These are phyloP conservation scores for Conops quadrifasciatus DNA, from an alignment of 2,888 invertebrate genomes.

Conservation along the genomic window DNA sequence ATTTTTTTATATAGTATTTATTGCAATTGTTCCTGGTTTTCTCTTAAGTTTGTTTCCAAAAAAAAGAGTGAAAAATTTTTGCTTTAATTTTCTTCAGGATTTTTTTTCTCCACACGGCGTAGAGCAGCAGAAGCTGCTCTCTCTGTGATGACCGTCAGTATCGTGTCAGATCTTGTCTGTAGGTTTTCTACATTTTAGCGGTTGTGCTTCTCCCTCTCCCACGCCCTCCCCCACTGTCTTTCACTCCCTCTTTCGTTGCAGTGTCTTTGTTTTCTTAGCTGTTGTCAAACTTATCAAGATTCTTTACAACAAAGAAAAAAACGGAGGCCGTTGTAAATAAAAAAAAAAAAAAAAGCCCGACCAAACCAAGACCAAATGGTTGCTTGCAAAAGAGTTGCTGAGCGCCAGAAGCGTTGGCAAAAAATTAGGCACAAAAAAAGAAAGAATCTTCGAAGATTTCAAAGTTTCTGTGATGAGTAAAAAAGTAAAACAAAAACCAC, in stretches of 20 bases:
- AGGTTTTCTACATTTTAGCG: conserved; percentile 39
- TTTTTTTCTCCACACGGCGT: conserved; percentile 38
- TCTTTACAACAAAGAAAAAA: conserved; percentile 14
- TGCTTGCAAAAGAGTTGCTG: conserved; percentile 32
- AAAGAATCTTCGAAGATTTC: conserved; percentile 6
- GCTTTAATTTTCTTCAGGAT: conserved; percentile 6
- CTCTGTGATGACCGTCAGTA: conserved; percentile 36
- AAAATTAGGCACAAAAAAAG: neutral
- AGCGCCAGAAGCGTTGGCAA: neutral
- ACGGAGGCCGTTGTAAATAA: neutral
- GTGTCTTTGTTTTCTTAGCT: conserved; percentile 2
- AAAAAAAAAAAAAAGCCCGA: neutral
- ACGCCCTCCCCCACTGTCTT: neutral
- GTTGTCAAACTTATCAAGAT: conserved; percentile 42
- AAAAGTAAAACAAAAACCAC: conserved; percentile 30
- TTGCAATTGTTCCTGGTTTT: too few species aligned
- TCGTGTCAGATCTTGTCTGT: conserved; percentile 41
- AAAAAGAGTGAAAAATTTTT: conserved; percentile 6
- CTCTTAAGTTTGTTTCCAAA: too few species aligned
- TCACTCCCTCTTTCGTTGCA: neutral
- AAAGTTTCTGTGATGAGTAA: neutral
- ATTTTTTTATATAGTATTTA: too few species aligned
- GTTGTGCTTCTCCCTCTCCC: conserved; percentile 32
- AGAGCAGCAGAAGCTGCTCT: neutral
- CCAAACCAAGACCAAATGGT: conserved; percentile 29